A percentile compares a stretch with the other conserved stretches of the same genome.
These are phyloP conservation scores for Zhuqinia jingwanae DNA, from an alignment of 2,888 invertebrate species.

Conservation along the genomic window DNA sequence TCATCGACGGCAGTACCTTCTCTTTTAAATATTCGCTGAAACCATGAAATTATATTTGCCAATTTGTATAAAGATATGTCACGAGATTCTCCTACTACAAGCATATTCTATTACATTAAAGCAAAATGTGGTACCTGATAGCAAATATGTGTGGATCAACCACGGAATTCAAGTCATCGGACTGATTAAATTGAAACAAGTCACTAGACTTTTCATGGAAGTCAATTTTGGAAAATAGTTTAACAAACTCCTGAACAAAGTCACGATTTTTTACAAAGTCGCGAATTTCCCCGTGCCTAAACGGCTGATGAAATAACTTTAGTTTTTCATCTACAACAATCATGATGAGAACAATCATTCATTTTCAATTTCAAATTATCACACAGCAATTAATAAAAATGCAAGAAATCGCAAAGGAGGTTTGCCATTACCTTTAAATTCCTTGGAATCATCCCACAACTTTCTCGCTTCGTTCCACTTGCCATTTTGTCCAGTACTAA, in stretches of 20 bases:
- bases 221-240: conserved; percentile 56
- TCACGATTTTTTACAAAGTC: conserved; percentile 70
- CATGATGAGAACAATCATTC: background rate
- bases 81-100: too few relatives aligned
- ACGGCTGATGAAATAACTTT: conserved; percentile 59
- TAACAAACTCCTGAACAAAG: conserved; percentile 63
- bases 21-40: conserved; percentile 69
- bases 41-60: too few relatives aligned
- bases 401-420: too few relatives aligned
- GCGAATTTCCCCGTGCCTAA: conserved; percentile 72
- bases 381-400: too few relatives aligned
- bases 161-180: conserved; percentile 74
- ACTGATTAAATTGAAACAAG: conserved; percentile 77
- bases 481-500: background rate
- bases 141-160: conserved; percentile 67
- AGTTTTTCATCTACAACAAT: conserved; percentile 27
- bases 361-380: too few relatives aligned
- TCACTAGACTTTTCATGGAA: conserved; percentile 76
- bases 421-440: conserved; percentile 5
- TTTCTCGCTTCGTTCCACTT: conserved; percentile 10
- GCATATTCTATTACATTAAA: too few relatives aligned
- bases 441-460: conserved; percentile 18
- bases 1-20: conserved; percentile 71
- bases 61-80: too few relatives aligned
- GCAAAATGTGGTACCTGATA: too few relatives aligned